phyloP scores from a whole-genome alignment of 2,797 vertebrate species.

The Botia almorhae region DNA sequence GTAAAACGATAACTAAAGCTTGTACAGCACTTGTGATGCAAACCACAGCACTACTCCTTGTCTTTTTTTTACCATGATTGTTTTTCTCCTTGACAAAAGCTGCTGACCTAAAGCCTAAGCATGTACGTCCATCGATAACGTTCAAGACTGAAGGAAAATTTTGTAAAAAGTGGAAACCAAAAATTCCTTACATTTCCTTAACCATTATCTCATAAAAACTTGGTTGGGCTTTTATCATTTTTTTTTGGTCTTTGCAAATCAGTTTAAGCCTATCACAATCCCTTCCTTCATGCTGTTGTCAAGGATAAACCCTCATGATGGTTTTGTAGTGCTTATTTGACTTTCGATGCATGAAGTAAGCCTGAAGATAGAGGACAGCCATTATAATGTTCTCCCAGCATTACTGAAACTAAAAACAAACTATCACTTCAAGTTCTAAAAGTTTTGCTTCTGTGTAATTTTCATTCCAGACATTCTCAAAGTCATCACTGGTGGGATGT shows the following conservation, averaged over 20 bases:
- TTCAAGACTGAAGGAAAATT: too few relatives aligned
- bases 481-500: slow-evolving; percentile 1
- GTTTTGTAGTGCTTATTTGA: too few relatives aligned
- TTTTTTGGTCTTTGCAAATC: too few relatives aligned
- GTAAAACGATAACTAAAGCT: slow-evolving; percentile 17
- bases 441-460: not conserved
- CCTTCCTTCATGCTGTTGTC: too few relatives aligned
- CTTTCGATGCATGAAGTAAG: too few relatives aligned
- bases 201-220: too few relatives aligned
- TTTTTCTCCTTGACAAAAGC: not conserved
- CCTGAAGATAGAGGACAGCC: not conserved
- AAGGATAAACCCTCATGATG: too few relatives aligned
- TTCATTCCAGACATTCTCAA: slow-evolving; percentile 11
- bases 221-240: too few relatives aligned
- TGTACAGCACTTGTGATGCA: not conserved
- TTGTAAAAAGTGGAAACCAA: too few relatives aligned
- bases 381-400: not conserved
- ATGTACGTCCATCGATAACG: too few relatives aligned
- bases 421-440: not conserved
- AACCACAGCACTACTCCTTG: not conserved
- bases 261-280: too few relatives aligned
- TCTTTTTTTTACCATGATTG: not conserved
- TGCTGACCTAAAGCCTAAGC: not conserved
- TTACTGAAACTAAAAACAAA: not conserved
- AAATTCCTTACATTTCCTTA: too few relatives aligned